phyloP scores from a whole-genome alignment of 2,113 vertebrate species.

The Mixornis gularis region DNA sequence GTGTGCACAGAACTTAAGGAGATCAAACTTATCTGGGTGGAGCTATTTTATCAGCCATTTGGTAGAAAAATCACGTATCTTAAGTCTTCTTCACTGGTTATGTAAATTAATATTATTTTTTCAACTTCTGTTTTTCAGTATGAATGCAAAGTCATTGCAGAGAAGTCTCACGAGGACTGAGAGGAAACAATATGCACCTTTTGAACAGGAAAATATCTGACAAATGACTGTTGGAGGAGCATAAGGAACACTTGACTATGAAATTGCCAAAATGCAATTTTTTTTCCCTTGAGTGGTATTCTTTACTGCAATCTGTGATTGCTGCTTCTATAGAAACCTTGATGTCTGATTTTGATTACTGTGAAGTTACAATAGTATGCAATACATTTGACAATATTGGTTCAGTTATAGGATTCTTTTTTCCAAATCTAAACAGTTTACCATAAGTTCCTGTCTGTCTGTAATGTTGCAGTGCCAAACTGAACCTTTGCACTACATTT shows the following conservation, averaged over 20 bases:
- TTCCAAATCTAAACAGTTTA: slow-evolving; percentile 57
- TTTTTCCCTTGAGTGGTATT: slow-evolving; percentile 52
- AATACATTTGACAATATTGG: slow-evolving; percentile 62
- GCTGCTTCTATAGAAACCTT: slow-evolving; percentile 69
- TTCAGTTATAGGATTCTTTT: slow-evolving; percentile 60
- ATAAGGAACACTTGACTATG: slow-evolving; percentile 58
- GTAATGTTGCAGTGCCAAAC: slow-evolving; percentile 78
- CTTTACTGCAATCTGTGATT: slow-evolving; percentile 84
- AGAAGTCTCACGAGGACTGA: slow-evolving; percentile 92
- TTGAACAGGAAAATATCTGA: slow-evolving; percentile 46
- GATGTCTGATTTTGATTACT: slow-evolving; percentile 70
- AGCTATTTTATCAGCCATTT: not conserved
- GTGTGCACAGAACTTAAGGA: not conserved
- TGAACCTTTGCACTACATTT: slow-evolving; percentile 48
- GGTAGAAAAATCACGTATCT: not conserved
- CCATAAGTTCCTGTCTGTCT: slow-evolving; percentile 52
- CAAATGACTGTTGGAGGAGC: slow-evolving; percentile 48
- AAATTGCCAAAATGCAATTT: slow-evolving; percentile 75
- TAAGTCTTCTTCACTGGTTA: not conserved
- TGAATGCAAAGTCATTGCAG: slow-evolving; percentile 86
- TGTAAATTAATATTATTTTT: not conserved
- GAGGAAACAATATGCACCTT: slow-evolving; percentile 45
- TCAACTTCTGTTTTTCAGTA: slow-evolving; percentile 78
- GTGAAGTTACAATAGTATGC: slow-evolving; percentile 62
- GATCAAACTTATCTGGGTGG: not conserved